Evolutionary conservation across 2,113 vertebrate genomes (phyloP), one percentile per base, ranked within the genome.

Genomic region (Lagopus leucura): DNA sequence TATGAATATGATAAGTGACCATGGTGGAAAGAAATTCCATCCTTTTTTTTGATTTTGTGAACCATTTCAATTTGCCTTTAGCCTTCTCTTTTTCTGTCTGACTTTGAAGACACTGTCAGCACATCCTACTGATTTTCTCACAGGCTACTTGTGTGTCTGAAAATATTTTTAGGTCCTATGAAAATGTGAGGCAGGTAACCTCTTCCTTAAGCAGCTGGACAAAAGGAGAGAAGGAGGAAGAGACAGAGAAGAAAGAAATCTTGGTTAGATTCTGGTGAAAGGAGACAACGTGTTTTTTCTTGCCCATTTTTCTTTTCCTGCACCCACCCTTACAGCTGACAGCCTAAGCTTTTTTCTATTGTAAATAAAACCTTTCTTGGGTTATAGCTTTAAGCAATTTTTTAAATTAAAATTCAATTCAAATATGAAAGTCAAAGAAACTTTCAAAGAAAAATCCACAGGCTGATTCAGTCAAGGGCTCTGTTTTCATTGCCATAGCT

Each of bases 401-500:
- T 71, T 95, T 91, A 64, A 94, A 96, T 92, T 89, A 94, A 95
- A 95, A 96, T 93, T 95, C 95, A 94, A 93, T 89, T 96, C 91
- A 86, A 77, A 94, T 95, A 93, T 94, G 95, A 94, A 96, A 91
- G 88, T 80, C 83, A 93, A 94, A 97, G 94, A 94, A 95, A 95
- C 93, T 96, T 97, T 91, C 86, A 74, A 95, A 92, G 88, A 72
- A 93, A 92, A 95, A 89, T 95, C 95, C 97, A 82, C 93, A 94
- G 97, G 96, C 90, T 90, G 94, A 97, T 96, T 96, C 94, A 95
- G 92, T 97, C 97, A 96, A 95, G 97, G 86, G 78, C 83, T 86
- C 96, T 97, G 84, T 95, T 96, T 93, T 93, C 86, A 97, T 98
- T 97, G 94, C 97, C 96, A 97, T 94, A 96, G 97, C 95, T 97